Evolutionary conservation across 1,140 invertebrate genomes (phyloP).

Genomic region (Teleopsis dalmanni): DNA sequence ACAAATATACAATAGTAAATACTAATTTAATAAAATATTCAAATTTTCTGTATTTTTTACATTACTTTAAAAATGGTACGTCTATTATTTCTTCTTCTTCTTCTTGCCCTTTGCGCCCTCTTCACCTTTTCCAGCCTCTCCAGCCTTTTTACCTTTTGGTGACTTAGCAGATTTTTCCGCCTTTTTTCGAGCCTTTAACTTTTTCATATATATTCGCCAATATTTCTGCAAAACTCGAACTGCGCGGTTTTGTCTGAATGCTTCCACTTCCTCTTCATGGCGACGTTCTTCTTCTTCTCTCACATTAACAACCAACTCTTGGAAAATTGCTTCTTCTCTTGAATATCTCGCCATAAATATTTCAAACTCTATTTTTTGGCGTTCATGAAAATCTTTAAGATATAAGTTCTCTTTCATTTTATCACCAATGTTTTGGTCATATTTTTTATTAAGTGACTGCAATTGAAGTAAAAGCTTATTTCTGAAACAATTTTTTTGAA

Average conservation of each 20-base stretch:
- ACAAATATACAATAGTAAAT: too few species aligned
- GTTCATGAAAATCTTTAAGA: constrained; percentile 9
- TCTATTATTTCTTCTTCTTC: constrained; percentile 9
- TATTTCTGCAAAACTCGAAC: constrained; percentile 4
- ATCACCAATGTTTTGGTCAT: constrained; percentile 15
- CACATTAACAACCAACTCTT: constrained; percentile 4
- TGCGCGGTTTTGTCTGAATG: constrained; percentile 12
- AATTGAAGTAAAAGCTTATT: constrained; percentile 14
- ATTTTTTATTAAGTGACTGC: constrained; percentile 14
- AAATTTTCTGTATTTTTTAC: neutral
- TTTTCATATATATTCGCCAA: constrained; percentile 8
- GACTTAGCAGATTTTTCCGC: neutral
- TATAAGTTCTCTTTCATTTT: constrained; percentile 16
- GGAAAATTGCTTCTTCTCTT: constrained; percentile 12
- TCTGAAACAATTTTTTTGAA: too few species aligned
- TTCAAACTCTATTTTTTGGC: constrained; percentile 11
- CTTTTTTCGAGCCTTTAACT: too few species aligned
- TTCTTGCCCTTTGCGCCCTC: too few species aligned
- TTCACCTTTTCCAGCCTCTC: too few species aligned
- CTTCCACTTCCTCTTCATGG: constrained; percentile 10
- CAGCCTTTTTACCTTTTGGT: constrained; percentile 6
- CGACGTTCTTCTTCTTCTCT: constrained; percentile 9
- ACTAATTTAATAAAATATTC: too few species aligned
- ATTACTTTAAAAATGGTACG: neutral
- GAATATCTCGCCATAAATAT: constrained; percentile 13